Percentiles rank a stretch among this genome's conserved stretches.
phyloP scores from a whole-genome alignment of 2,113 vertebrate species.

The Urocitellus parryii region DNA sequence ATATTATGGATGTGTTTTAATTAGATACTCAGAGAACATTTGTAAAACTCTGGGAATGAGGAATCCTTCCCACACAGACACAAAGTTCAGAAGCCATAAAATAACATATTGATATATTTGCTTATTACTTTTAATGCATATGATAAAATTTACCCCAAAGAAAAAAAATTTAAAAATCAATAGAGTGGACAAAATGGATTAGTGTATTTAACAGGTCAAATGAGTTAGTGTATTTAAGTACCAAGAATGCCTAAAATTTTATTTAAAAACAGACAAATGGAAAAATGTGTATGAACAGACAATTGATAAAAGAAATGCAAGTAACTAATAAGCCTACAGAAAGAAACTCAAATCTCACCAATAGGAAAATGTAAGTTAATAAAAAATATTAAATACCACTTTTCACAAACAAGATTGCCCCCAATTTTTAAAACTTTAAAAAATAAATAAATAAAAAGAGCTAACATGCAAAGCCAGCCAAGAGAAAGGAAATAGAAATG shows the following conservation, averaged over 20 bases:
- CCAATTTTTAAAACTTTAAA: background rate
- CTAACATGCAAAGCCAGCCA: background rate
- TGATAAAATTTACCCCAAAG: constrained; percentile 24
- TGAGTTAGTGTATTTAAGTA: background rate
- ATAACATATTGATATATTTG: background rate
- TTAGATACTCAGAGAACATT: background rate
- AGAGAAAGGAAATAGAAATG: background rate
- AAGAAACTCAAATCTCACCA: background rate
- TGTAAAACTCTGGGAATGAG: background rate
- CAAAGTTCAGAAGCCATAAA: background rate
- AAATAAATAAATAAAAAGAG: background rate
- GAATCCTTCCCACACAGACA: background rate
- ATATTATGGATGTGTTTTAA: background rate
- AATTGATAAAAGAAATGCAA: background rate
- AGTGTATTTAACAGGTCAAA: background rate
- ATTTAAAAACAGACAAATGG: background rate
- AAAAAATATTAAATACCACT: background rate
- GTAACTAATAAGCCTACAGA: background rate
- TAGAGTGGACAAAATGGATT: background rate
- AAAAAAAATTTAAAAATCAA: background rate
- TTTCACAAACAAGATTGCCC: background rate
- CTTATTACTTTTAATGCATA: background rate
- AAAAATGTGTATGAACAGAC: background rate
- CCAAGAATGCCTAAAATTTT: background rate
- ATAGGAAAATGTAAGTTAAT: background rate